phyloP scores from a whole-genome alignment of 2,888 invertebrate genomes.

The Brachynemurus nebulosus region DNA sequence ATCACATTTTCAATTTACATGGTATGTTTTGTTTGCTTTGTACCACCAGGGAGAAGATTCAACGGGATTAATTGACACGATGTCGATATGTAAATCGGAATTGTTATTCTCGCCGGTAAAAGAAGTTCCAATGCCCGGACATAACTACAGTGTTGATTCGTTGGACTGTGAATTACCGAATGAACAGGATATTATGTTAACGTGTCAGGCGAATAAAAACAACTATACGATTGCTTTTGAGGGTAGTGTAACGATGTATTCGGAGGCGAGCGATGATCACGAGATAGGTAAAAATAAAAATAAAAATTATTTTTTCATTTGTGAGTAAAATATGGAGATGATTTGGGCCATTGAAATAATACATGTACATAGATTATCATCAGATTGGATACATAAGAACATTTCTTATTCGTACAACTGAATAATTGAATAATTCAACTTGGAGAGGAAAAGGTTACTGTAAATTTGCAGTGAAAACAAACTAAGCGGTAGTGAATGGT shows the following conservation, averaged over 20 bases:
- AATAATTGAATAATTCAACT: no score
- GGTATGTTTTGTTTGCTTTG: no score
- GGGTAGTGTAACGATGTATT: conserved; percentile 72
- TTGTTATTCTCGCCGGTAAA: conserved; percentile 81
- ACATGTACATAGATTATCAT: no score
- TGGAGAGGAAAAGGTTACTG: no score
- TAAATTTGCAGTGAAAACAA: no score
- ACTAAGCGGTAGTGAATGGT: no score
- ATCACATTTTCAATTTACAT: no score
- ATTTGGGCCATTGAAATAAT: no score
- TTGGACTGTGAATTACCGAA: conserved; percentile 73
- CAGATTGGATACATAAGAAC: no score
- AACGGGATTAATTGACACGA: conserved; percentile 59
- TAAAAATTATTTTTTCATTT: no score
- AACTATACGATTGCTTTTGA: conserved; percentile 93
- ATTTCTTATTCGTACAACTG: no score
- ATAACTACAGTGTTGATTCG: conserved; percentile 79
- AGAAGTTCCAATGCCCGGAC: conserved; percentile 56
- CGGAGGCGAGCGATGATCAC: conserved; percentile 67
- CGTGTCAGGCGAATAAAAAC: conserved; percentile 85
- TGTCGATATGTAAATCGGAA: conserved; percentile 86
- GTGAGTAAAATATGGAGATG: no score
- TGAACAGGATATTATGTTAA: conserved; percentile 74
- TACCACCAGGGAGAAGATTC: conserved; percentile 54
- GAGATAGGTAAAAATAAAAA: conserved; percentile 32